Evolutionary conservation across 2,888 invertebrate genomes (phyloP), one percentile per base, ranked within the genome.

Genomic region (Hydraecia micacea): DNA sequence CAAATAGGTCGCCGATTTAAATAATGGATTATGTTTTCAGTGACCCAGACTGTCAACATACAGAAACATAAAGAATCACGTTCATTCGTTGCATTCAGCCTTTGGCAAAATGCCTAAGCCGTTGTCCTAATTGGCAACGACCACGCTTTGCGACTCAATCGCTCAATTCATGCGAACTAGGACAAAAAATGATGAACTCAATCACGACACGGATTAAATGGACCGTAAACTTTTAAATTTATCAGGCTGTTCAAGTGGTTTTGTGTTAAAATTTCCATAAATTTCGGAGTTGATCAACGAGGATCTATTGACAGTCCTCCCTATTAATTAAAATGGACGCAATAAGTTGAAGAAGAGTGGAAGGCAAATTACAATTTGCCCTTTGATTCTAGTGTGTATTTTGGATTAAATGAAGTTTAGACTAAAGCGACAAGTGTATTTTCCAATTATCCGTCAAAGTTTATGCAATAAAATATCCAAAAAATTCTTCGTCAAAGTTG

Each of bases 91-190:
- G 63, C 71, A 77, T 75, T 83, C 72, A 77, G 79, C 81, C 81
- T 88, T 88, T 86, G 88, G 84, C 86, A 84, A 42, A 58, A 21
- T 86, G 79, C 86, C 88, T 72, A 70, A 79, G 21, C 60, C 65
- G 71, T 71, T 79, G 80, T 73, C 70, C 75, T 84, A 84, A 83
- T 84, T 86, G 86, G 88, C 86, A 80, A 55, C 63, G 55, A 60
- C 55, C 69, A 65, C 60, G 52, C 52, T 52, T 42, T 21, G 32
- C 63, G 13, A 46, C 69, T 58, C 72, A 68, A 86, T 81, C 70
- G 73, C 63, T 84, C 60, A 84, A 84, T 80, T 67, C 49, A 32
- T 55, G 49, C 18, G n/a, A 84, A 79, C 3, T 66, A 60, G 52
- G 68, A n/a, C 46, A 84, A 73, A 83, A 63, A 42, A 46, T 67